Conservation (phyloP, 1,140 invertebrate species). For the Whitmania pigra region DNA sequence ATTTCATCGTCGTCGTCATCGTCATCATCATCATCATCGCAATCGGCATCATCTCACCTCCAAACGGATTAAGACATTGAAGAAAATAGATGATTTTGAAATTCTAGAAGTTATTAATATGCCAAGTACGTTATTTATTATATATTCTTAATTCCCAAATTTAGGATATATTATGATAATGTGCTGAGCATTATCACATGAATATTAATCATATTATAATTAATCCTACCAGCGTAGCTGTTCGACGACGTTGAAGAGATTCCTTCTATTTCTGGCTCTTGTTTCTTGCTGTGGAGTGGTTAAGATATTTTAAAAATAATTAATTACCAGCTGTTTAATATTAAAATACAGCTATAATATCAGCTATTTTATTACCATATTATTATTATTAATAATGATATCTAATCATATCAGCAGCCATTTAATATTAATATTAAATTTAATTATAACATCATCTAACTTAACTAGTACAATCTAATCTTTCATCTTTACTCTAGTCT, state of each 20-base stretch:
- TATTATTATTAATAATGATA: too few species aligned
- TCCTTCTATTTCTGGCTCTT: constrained; percentile 14
- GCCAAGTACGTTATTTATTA: too few species aligned
- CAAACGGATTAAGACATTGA: not conserved
- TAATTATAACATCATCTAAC: too few species aligned
- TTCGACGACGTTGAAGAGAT: constrained; percentile 23
- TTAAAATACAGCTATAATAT: not conserved
- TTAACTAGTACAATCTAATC: too few species aligned
- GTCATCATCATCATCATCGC: constrained; percentile 19
- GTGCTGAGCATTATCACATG: too few species aligned
- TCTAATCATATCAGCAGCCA: too few species aligned
- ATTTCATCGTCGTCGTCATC: constrained; percentile 28
- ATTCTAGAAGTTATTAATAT: not conserved
- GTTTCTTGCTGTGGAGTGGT: constrained; percentile 11
- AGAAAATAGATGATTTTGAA: constrained; percentile 4
- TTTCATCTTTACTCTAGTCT: too few species aligned
- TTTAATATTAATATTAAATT: too few species aligned
- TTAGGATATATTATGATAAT: too few species aligned
- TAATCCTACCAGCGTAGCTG: constrained; percentile 11
- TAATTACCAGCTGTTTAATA: not conserved
- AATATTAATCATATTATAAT: too few species aligned
- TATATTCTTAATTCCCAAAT: too few species aligned
- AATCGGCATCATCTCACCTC: constrained; percentile 20
- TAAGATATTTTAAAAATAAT: not conserved
- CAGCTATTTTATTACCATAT: too few species aligned